Percentiles rank a stretch among this genome's conserved stretches.
Conservation (phyloP, 2,888 invertebrate genomes). For the Eumerus sabulonum region DNA sequence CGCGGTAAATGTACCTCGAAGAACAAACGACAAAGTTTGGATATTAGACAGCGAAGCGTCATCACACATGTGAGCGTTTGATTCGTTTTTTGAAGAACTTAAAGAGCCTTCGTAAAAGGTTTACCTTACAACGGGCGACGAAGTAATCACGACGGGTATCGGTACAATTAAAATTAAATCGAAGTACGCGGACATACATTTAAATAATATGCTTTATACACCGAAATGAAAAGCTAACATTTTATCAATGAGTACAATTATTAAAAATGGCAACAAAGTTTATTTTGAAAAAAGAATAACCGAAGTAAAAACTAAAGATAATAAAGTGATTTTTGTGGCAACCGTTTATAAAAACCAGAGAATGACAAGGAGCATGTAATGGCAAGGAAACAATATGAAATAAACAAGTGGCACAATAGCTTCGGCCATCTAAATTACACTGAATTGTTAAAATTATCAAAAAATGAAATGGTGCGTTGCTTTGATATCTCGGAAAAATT, state of each 20-base stretch:
- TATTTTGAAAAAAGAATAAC: slow-evolving; percentile 2
- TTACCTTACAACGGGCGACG: slow-evolving; percentile 23
- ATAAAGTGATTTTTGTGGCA: slow-evolving; percentile 1
- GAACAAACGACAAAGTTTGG: slow-evolving; percentile 16
- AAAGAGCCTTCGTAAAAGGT: neutral
- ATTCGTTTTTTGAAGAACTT: slow-evolving; percentile 7
- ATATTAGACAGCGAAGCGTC: slow-evolving; percentile 37
- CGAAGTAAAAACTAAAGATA: slow-evolving; percentile 10
- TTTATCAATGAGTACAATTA: slow-evolving; percentile 6
- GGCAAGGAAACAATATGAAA: no score
- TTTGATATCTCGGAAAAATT: no score
- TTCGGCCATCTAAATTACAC: no score
- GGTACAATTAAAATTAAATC: slow-evolving; percentile 29
- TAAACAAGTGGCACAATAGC: no score
- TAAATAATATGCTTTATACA: slow-evolving; percentile 17
- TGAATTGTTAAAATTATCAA: no score
- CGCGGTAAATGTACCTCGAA: slow-evolving; percentile 1
- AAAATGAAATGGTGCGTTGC: no score
- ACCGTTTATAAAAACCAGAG: no score
- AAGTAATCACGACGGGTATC: slow-evolving; percentile 16
- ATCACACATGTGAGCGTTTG: slow-evolving; percentile 16
- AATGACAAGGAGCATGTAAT: no score
- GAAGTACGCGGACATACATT: slow-evolving; percentile 15
- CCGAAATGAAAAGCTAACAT: slow-evolving; percentile 13
- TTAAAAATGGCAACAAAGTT: slow-evolving; percentile 3